Conservation (phyloP, 92 coral and sea anemone genomes). For the Epizoanthus fatuus region DNA sequence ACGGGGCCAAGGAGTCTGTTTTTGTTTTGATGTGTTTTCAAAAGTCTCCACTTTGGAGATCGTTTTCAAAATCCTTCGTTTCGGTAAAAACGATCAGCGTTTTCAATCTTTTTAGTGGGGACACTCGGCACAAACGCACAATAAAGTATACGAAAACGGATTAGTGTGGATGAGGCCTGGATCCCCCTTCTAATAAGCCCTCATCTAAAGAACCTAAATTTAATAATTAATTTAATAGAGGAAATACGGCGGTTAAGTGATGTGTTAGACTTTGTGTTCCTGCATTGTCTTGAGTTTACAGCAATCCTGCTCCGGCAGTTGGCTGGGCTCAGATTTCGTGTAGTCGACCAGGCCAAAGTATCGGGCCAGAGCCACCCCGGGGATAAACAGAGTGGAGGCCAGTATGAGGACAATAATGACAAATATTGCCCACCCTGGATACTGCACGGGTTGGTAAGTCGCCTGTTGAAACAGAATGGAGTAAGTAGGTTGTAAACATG, state of each 20-base stretch:
- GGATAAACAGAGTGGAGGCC: constrained; percentile 82
- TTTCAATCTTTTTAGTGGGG: too few species aligned
- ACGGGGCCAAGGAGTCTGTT: too few species aligned
- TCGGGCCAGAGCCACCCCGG: constrained; percentile 80
- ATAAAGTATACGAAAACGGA: too few species aligned
- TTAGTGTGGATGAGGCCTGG: too few species aligned
- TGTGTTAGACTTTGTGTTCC: constrained; percentile 23
- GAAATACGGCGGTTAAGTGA: neutral
- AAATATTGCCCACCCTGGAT: constrained; percentile 92
- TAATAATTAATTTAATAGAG: too few species aligned
- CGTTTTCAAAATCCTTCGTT: too few species aligned
- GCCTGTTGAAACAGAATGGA: constrained; percentile 54
- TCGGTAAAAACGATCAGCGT: too few species aligned
- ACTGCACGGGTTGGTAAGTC: constrained; percentile 75
- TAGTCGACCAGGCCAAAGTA: constrained; percentile 69
- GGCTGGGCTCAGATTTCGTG: constrained; percentile 57
- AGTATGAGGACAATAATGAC: constrained; percentile 75
- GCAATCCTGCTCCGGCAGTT: constrained; percentile 17
- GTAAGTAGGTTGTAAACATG: neutral
- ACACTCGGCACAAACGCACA: too few species aligned
- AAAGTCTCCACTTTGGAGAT: too few species aligned
- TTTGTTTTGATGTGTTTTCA: too few species aligned
- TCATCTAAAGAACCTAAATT: too few species aligned
- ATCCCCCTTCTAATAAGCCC: too few species aligned
- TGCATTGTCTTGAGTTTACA: constrained; percentile 23